Conservation (phyloP, 2,888 invertebrate genomes). For the Tetheella fluctuosa region DNA sequence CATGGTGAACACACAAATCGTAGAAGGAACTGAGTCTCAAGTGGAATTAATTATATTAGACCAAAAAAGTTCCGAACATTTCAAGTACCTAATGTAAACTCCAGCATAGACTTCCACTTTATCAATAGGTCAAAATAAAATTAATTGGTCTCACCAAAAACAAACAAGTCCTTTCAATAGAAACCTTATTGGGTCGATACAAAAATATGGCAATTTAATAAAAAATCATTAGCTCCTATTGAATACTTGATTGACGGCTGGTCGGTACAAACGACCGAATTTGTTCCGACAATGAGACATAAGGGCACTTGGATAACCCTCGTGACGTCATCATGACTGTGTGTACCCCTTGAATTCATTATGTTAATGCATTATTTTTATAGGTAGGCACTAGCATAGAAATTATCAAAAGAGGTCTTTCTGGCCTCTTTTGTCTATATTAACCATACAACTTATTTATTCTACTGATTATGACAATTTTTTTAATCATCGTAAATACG, state of each 20-base stretch:
- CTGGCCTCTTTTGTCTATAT: too few relatives aligned
- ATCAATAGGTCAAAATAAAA: slow-evolving; percentile 9
- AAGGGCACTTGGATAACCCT: slow-evolving; percentile 50
- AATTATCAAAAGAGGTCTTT: not conserved
- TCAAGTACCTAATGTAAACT: too few relatives aligned
- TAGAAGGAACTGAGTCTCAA: too few relatives aligned
- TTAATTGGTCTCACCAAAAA: slow-evolving; percentile 26
- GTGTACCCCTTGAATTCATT: not conserved
- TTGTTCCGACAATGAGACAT: slow-evolving; percentile 56
- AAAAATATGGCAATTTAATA: slow-evolving; percentile 51
- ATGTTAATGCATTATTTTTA: not conserved
- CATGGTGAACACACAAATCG: too few relatives aligned
- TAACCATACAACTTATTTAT: too few relatives aligned
- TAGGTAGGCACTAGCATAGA: too few relatives aligned
- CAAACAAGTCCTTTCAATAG: slow-evolving; percentile 20
- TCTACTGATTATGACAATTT: not conserved
- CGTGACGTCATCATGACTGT: slow-evolving; percentile 48
- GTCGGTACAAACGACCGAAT: slow-evolving; percentile 65
- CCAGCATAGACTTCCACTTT: not conserved
- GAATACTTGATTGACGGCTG: slow-evolving; percentile 47
- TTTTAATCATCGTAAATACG: not conserved
- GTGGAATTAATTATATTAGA: too few relatives aligned
- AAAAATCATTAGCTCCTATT: slow-evolving; percentile 55
- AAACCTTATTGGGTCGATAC: slow-evolving; percentile 20
- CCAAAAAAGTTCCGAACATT: too few relatives aligned